These are phyloP conservation scores for Prorops nasuta DNA, from an alignment of 1,140 invertebrate species.

Conservation along the genomic window DNA sequence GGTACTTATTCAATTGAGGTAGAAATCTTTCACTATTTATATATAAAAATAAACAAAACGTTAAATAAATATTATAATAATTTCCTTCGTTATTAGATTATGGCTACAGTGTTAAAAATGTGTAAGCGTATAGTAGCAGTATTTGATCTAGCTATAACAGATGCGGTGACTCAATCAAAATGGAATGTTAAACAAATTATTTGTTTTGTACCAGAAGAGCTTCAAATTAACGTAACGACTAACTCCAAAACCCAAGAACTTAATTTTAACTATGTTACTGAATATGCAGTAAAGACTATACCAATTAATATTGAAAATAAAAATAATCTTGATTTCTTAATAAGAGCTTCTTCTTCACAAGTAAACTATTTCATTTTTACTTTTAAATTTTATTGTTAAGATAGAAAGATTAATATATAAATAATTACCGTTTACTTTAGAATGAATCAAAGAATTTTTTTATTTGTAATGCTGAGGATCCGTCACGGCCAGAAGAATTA, in stretches of 20 bases:
- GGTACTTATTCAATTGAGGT: slow-evolving; percentile 35
- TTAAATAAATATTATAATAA: no score
- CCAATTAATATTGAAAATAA: slow-evolving; percentile 43
- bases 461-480: no score
- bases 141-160: slow-evolving; percentile 35
- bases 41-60: no score
- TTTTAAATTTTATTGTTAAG: no score
- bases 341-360: slow-evolving; percentile 35
- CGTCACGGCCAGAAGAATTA: no score
- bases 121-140: slow-evolving; percentile 38
- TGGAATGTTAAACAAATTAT: slow-evolving; percentile 45
- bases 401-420: no score
- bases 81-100: slow-evolving; percentile 31
- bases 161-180: slow-evolving; percentile 43
- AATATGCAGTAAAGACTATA: slow-evolving; percentile 25
- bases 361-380: slow-evolving; percentile 27
- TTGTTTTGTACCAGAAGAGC: slow-evolving; percentile 46
- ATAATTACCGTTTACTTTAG: no score
- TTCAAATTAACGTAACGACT: slow-evolving; percentile 29
- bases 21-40: slow-evolving; percentile 6
- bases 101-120: slow-evolving; percentile 38
- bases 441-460: no score
- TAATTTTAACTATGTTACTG: slow-evolving; percentile 33
- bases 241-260: slow-evolving; percentile 27
- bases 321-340: slow-evolving; percentile 39